These are phyloP conservation scores for Apis cerana DNA, from an alignment of 1,140 invertebrate species.

Conservation along the genomic window DNA sequence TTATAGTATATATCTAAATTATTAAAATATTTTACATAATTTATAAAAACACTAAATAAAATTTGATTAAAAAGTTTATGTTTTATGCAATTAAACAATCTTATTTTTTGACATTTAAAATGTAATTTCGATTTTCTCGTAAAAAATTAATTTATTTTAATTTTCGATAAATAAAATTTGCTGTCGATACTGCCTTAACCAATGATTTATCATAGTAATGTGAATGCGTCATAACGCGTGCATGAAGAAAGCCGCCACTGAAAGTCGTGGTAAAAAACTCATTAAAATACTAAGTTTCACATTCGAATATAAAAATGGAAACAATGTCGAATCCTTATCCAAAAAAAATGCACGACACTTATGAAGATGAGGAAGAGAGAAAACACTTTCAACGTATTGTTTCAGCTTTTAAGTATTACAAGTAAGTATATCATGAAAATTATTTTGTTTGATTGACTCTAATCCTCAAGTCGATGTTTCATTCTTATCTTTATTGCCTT, in stretches of 20 bases:
- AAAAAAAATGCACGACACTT: conserved; percentile 70
- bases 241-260: conserved; percentile 45
- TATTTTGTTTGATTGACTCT: background rate
- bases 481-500: conserved; percentile 9
- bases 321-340: conserved; percentile 64
- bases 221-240: conserved; percentile 48
- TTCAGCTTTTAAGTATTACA: conserved; percentile 90
- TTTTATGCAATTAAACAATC: no score
- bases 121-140: background rate
- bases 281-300: conserved; percentile 28
- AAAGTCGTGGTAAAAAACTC: conserved; percentile 54
- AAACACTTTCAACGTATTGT: conserved; percentile 90
- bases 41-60: background rate
- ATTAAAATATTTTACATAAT: background rate
- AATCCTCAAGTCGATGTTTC: conserved; percentile 9
- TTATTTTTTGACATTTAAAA: background rate
- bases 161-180: conserved; percentile 12
- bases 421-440: conserved; percentile 81
- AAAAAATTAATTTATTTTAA: conserved; percentile 1
- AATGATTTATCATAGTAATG: conserved; percentile 7
- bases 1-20: background rate
- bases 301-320: conserved; percentile 59
- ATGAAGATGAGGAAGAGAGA: conserved; percentile 86
- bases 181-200: conserved; percentile 30
- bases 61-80: background rate